These are phyloP conservation scores for Lomographa bimaculata DNA, from an alignment of 2,888 invertebrate genomes.

Conservation along the genomic window DNA sequence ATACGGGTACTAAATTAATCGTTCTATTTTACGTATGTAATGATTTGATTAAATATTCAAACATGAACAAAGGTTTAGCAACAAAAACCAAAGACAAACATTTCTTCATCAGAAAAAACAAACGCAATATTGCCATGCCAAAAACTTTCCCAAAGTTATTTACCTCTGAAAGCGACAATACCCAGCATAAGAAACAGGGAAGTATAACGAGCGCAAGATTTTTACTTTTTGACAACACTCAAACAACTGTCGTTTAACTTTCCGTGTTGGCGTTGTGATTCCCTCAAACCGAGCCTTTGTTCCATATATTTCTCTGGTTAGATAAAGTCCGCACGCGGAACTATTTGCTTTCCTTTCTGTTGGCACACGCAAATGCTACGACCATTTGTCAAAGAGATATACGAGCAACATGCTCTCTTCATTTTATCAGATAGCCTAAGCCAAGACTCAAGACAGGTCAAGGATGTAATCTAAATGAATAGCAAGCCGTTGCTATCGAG, in stretches of 20 bases:
- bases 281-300: conserved; percentile 34
- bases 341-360: conserved; percentile 39
- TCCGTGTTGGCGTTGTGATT: conserved; percentile 51
- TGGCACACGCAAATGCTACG: conserved; percentile 31
- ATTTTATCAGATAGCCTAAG: conserved; percentile 31
- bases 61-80: too few relatives aligned
- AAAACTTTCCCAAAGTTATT: conserved; percentile 29
- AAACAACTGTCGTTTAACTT: conserved; percentile 68
- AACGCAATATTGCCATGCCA: conserved; percentile 7
- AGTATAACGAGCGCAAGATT: conserved; percentile 40
- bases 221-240: conserved; percentile 58
- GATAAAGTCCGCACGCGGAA: conserved; percentile 30
- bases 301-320: conserved; percentile 33
- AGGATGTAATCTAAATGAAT: too few relatives aligned
- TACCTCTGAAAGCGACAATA: conserved; percentile 27
- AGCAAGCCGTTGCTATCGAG: too few relatives aligned
- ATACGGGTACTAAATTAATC: too few relatives aligned
- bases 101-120: conserved; percentile 7
- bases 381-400: conserved; percentile 47
- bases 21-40: too few relatives aligned
- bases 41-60: too few relatives aligned
- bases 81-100: too few relatives aligned
- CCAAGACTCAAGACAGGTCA: background rate
- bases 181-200: conserved; percentile 42
- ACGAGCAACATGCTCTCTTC: conserved; percentile 32